Evolutionary conservation across 2,113 vertebrate species (phyloP).

Genomic region (Zeus faber): DNA sequence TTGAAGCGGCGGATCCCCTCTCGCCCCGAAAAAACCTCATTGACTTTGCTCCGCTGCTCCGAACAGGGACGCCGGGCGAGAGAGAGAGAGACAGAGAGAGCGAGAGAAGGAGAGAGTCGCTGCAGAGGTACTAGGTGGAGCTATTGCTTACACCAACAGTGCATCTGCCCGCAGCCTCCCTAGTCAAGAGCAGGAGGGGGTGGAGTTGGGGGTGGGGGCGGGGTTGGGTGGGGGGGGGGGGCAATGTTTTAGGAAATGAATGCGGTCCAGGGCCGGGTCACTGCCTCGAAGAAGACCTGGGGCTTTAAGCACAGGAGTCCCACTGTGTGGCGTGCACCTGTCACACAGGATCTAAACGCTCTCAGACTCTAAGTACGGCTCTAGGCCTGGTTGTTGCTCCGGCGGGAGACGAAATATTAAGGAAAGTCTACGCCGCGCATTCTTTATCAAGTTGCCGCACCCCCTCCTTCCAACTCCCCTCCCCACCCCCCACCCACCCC

Average conservation of each 20-base stretch:
- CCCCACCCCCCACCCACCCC: constrained; percentile 38
- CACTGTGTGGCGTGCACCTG: constrained; percentile 51
- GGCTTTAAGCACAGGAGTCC: constrained; percentile 31
- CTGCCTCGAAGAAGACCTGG: constrained; percentile 37
- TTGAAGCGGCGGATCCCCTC: constrained; percentile 45
- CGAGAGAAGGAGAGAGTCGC: constrained; percentile 21
- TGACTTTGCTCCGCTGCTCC: constrained; percentile 37
- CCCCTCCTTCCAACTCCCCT: not conserved
- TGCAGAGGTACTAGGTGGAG: constrained; percentile 65
- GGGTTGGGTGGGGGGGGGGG: constrained; percentile 9
- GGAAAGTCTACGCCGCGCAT: constrained; percentile 34
- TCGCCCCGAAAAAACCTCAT: constrained; percentile 26
- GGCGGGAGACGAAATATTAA: constrained; percentile 13
- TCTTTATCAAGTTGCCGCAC: constrained; percentile 43
- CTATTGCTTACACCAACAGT: constrained; percentile 57
- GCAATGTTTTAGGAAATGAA: constrained; percentile 60
- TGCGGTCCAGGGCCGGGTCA: constrained; percentile 51
- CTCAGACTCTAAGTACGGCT: constrained; percentile 41
- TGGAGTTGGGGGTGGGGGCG: not conserved
- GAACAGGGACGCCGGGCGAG: constrained; percentile 24
- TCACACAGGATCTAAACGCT: constrained; percentile 43
- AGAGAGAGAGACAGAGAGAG: constrained; percentile 1
- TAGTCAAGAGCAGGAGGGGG: constrained; percentile 30
- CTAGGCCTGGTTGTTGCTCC: constrained; percentile 40
- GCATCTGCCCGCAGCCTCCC: constrained; percentile 18